Base-by-base conservation (phyloP, 2,113 vertebrate genomes). In the Cepphus grylle region DNA sequence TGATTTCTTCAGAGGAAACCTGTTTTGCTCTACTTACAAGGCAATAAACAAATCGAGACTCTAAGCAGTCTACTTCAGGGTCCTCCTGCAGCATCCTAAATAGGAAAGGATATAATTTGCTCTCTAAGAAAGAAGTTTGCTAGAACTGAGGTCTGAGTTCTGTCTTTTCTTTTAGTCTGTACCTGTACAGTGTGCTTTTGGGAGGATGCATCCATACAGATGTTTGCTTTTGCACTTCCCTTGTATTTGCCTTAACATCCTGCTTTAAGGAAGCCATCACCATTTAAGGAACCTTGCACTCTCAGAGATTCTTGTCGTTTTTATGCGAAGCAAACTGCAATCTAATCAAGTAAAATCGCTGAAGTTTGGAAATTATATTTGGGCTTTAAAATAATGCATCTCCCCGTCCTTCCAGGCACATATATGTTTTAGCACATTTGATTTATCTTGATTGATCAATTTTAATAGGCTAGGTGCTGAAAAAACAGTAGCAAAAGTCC, bases 251-350 rank as follows among this genome's bases (percentile, higher is more conserved):
- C 26, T 43, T 88, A 34, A 34, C 11, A 14, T 49, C 40, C 23
- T 81, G 8, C n/a, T 85, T 66, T 23, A 43, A 61, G 55, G 36
- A 65, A 40, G 26, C 23, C 0, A 0, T 88, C 21, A 36, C 22
- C 59, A n/a, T n/a, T n/a, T n/a, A n/a, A n/a, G 83, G 58, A 77
- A 27, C 45, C 26, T 86, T 32, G 45, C 0, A 1, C 9, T 58
- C 11, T 59, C 16, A 23, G 32, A 77, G 30, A 27, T 63, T 55
- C 32, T 65, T 56, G 8, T 52, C 32, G 12, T 84, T 70, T 55
- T 81, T 69, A 12, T 2, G 2, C 32, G 38, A 74, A 94, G 53
- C 34, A 78, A 50, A 78, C 21, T 45, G 50, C 59, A 91, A 78
- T 52, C 16, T n/a, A 52, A 38, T 55, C 14, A 84, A 53, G 36